These are phyloP conservation scores for Corythaeola cristata DNA, from an alignment of 2,113 vertebrate genomes.

Conservation along the genomic window DNA sequence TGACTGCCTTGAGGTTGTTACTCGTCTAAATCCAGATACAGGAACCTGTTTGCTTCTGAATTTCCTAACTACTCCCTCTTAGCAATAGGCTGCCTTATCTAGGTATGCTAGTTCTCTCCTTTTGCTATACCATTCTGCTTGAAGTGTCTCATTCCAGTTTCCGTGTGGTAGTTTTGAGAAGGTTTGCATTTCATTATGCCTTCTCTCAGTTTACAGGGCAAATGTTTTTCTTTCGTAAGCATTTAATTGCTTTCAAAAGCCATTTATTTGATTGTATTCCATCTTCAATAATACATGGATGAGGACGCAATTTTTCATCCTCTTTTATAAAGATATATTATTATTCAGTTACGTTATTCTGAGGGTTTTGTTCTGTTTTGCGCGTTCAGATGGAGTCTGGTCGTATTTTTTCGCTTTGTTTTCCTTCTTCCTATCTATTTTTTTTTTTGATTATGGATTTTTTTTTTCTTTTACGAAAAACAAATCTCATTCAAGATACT, in stretches of 20 bases:
- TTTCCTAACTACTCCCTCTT: neutral
- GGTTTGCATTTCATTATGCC: neutral
- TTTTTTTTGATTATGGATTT: neutral
- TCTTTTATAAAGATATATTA: conserved; percentile 30
- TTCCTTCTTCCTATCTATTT: neutral
- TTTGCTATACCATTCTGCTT: neutral
- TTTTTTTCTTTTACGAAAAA: neutral
- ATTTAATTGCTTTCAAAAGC: conserved; percentile 27
- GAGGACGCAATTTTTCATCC: conserved; percentile 34
- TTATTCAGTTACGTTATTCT: neutral
- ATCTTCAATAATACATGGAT: conserved; percentile 7
- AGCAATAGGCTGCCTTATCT: neutral
- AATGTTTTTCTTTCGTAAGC: conserved; percentile 14
- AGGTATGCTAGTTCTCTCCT: neutral
- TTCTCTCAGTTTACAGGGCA: neutral
- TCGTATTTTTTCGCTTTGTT: neutral
- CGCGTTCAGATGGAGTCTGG: neutral
- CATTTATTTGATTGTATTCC: neutral
- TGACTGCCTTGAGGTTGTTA: neutral
- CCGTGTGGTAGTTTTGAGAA: neutral
- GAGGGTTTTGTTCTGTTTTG: neutral
- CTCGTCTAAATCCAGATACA: neutral
- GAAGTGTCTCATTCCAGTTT: neutral
- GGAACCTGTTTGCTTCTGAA: neutral
- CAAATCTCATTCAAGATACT: conserved; percentile 5